phyloP scores from a whole-genome alignment of 2,888 invertebrate genomes.

The Dryococelus australis region DNA sequence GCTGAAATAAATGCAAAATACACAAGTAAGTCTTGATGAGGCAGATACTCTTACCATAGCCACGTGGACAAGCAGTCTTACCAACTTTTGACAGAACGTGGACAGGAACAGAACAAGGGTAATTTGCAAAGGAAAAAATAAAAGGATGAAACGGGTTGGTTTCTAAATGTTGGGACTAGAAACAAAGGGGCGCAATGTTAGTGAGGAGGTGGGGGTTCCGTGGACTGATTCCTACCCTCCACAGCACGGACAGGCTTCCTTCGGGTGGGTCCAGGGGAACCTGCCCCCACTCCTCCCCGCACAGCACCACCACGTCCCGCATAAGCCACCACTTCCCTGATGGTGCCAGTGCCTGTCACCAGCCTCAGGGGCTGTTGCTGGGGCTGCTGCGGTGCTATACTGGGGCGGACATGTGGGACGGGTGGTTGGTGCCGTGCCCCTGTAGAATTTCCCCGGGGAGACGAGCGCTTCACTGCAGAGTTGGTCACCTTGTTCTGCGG shows the following conservation, averaged over 20 bases:
- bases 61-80: constrained; percentile 39
- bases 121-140: constrained; percentile 39
- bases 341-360: constrained; percentile 49
- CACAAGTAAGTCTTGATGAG: constrained; percentile 31
- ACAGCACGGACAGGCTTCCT: constrained; percentile 60
- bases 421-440: background rate
- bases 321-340: constrained; percentile 47
- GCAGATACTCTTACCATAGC: constrained; percentile 29
- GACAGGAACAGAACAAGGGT: constrained; percentile 37
- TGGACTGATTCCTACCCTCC: constrained; percentile 60
- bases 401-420: constrained; percentile 17
- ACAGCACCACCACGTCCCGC: constrained; percentile 50
- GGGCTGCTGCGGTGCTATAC: constrained; percentile 30
- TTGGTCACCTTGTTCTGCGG: constrained; percentile 44
- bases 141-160: constrained; percentile 38
- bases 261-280: constrained; percentile 57
- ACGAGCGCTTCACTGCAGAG: constrained; percentile 33
- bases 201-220: constrained; percentile 61
- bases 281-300: constrained; percentile 56
- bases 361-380: constrained; percentile 39
- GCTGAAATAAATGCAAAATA: constrained; percentile 27
- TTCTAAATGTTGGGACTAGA: constrained; percentile 45
- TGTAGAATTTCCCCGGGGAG: constrained; percentile 31
- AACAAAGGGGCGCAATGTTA: constrained; percentile 55
- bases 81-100: constrained; percentile 43